These are phyloP conservation scores for Busseola fusca DNA, from an alignment of 2,888 invertebrate genomes.

Conservation along the genomic window DNA sequence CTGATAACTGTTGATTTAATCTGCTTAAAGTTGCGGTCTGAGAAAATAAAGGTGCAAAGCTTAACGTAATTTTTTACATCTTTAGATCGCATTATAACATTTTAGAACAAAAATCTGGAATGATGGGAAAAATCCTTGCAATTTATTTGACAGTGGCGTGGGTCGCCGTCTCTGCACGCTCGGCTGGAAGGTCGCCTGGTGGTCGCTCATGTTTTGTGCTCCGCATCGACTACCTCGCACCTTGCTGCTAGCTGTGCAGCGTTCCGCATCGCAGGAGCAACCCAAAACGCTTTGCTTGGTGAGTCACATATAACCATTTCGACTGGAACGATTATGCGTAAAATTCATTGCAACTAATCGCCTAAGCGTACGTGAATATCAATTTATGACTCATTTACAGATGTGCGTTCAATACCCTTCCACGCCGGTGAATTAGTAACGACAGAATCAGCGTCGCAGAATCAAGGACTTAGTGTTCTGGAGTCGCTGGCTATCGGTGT, in stretches of 20 bases:
- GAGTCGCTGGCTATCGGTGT: slow-evolving; percentile 95
- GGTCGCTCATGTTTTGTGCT: slow-evolving; percentile 93
- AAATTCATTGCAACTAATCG: slow-evolving; percentile 46
- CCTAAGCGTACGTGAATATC: slow-evolving; percentile 31
- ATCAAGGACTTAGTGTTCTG: slow-evolving; percentile 91
- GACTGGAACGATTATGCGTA: slow-evolving; percentile 21
- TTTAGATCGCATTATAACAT: slow-evolving; percentile 50
- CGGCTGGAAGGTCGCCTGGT: slow-evolving; percentile 94
- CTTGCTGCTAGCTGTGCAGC: slow-evolving; percentile 95
- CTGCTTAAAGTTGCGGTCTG: slow-evolving; percentile 65
- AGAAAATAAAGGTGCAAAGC: slow-evolving; percentile 61
- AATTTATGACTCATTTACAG: slow-evolving; percentile 78
- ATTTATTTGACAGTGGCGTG: slow-evolving; percentile 92
- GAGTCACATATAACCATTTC: slow-evolving; percentile 51
- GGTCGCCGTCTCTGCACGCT: slow-evolving; percentile 92
- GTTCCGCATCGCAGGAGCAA: slow-evolving; percentile 94
- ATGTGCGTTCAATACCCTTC: slow-evolving; percentile 94
- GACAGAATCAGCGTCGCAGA: slow-evolving; percentile 85
- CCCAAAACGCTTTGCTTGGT: slow-evolving; percentile 85
- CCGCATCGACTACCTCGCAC: slow-evolving; percentile 88
- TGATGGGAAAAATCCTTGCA: slow-evolving; percentile 42
- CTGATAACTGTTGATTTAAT: slow-evolving; percentile 70
- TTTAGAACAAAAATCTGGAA: slow-evolving; percentile 51
- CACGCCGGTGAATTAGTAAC: slow-evolving; percentile 89
- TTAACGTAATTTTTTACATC: slow-evolving; percentile 65